Percentiles rank a stretch among this genome's conserved stretches.
Conservation (phyloP, 2,888 invertebrate genomes). For the Diarsia brunnea region DNA sequence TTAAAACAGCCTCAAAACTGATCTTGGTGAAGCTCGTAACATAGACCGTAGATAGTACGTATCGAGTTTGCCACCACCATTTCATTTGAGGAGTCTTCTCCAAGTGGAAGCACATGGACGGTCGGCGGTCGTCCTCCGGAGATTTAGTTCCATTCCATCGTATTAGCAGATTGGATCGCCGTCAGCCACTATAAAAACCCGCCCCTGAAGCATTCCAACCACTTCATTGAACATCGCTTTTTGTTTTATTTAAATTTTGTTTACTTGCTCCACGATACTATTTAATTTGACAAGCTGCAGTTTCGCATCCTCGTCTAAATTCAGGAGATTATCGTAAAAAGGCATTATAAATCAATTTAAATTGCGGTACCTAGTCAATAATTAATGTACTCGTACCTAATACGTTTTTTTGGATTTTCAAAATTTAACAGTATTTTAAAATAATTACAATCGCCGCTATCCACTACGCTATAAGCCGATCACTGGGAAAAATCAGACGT, state of each 20-base stretch:
- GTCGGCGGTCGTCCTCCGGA: constrained; percentile 65
- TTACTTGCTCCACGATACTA: constrained; percentile 59
- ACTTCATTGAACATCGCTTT: constrained; percentile 68
- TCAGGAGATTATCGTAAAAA: too few species aligned
- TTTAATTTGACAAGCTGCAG: constrained; percentile 1
- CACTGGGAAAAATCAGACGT: too few species aligned
- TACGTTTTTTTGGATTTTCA: too few species aligned
- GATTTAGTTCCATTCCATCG: constrained; percentile 70
- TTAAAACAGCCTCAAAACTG: constrained; percentile 6
- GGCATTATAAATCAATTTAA: too few species aligned
- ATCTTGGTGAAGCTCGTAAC: constrained; percentile 7
- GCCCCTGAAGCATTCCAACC: constrained; percentile 62
- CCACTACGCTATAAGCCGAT: too few species aligned
- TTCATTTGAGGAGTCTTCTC: constrained; percentile 58
- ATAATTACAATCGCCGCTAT: too few species aligned
- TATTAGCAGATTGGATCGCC: constrained; percentile 80
- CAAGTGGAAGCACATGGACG: constrained; percentile 56
- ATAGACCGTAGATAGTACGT: constrained; percentile 5
- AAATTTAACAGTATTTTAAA: too few species aligned
- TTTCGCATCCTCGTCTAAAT: too few species aligned
- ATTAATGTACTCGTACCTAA: too few species aligned
- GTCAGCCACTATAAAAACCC: constrained; percentile 71
- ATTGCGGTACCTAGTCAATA: too few species aligned
- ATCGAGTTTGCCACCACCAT: constrained; percentile 38
- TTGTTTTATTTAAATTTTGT: constrained; percentile 68